Evolutionary conservation across 2,113 vertebrate genomes (phyloP).

Genomic region (Hippocampus barbouri): DNA sequence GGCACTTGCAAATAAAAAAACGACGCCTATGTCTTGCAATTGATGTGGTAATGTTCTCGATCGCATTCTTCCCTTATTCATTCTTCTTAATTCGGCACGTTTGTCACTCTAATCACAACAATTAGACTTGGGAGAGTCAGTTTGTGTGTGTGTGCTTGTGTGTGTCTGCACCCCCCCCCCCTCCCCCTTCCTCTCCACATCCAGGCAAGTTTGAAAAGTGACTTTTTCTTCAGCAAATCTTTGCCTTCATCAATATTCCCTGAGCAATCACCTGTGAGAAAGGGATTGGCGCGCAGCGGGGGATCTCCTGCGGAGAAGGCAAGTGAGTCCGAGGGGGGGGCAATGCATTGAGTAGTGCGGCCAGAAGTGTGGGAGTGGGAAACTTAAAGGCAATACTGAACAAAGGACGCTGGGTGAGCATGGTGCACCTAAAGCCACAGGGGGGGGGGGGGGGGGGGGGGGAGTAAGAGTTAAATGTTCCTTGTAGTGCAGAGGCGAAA

Average conservation of each 20-base stretch:
- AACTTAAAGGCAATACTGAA: conserved; percentile 47
- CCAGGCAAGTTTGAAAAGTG: conserved; percentile 67
- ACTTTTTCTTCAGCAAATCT: conserved; percentile 63
- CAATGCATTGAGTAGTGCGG: conserved; percentile 51
- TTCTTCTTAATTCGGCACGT: conserved; percentile 60
- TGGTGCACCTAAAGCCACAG: conserved; percentile 18
- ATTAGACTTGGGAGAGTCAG: conserved; percentile 43
- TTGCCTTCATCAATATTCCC: conserved; percentile 74
- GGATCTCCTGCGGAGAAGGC: conserved; percentile 54
- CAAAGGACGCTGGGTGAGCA: conserved; percentile 29
- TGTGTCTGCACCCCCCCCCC: conserved; percentile 17
- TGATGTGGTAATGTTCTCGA: conserved; percentile 56
- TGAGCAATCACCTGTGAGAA: conserved; percentile 71
- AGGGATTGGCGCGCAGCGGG: conserved; percentile 67
- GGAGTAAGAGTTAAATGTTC: neutral
- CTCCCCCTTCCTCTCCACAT: conserved; percentile 43
- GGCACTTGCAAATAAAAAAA: conserved; percentile 45
- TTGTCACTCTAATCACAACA: conserved; percentile 63
- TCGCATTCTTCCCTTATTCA: conserved; percentile 26
- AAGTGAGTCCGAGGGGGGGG: conserved; percentile 28
- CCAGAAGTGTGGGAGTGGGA: conserved; percentile 37
- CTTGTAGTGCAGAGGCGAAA: conserved; percentile 2
- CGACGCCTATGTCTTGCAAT: conserved; percentile 64
- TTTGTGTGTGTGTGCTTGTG: neutral
- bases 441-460: too few species aligned